These are phyloP conservation scores for Dipodomys spectabilis DNA, from an alignment of 2,113 vertebrate genomes.

Conservation along the genomic window DNA sequence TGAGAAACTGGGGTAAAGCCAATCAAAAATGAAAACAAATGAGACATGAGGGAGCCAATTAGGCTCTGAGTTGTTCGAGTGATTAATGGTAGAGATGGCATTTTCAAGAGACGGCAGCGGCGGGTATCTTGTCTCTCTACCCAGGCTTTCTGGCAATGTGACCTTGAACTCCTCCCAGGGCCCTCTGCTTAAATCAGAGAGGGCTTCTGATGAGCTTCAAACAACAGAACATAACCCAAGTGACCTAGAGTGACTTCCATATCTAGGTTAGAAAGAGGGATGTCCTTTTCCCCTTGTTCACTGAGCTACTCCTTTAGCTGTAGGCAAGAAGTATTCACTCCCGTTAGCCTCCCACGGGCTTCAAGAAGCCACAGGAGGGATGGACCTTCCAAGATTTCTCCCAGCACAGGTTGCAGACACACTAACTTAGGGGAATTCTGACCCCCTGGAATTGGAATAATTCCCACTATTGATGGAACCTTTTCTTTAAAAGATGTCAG, in stretches of 20 bases:
- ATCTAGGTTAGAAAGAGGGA: background rate
- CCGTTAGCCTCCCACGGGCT: background rate
- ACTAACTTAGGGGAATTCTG: background rate
- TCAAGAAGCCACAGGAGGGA: fast-evolving
- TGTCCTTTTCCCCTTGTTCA: fast-evolving
- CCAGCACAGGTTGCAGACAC: background rate
- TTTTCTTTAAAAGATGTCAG: too few species aligned
- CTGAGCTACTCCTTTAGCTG: background rate
- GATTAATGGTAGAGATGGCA: background rate
- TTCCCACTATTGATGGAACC: background rate
- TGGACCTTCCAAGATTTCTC: background rate
- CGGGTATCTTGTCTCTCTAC: too few species aligned
- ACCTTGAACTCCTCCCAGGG: background rate
- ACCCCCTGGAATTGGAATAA: fast-evolving
- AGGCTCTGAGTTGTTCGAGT: background rate
- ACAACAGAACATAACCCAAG: background rate
- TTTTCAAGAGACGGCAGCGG: fast-evolving
- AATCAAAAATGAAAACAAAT: background rate
- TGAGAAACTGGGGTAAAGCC: conserved; percentile 19
- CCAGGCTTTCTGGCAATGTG: too few species aligned
- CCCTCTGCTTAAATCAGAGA: background rate
- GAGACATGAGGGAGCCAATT: background rate
- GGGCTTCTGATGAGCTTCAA: background rate
- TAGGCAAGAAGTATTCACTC: background rate
- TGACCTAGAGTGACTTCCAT: background rate